Conservation (phyloP, 1,140 invertebrate species). For the Drosophila busckii region DNA sequence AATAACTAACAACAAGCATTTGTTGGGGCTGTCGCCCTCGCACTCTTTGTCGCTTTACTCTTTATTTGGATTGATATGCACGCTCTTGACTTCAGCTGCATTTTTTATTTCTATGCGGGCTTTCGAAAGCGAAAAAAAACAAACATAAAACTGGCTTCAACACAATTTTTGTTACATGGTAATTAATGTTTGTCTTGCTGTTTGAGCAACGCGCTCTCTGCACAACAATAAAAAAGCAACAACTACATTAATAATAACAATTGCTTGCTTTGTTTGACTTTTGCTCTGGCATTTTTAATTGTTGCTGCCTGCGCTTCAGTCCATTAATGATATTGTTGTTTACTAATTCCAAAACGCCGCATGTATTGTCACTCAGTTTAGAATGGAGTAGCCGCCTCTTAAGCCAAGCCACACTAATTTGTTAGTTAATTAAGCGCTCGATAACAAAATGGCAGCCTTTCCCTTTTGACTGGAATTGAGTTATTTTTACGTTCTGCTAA, state of each 20-base stretch:
- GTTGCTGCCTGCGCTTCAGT: slow-evolving; percentile 26
- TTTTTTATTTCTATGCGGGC: slow-evolving; percentile 62
- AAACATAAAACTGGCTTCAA: background rate
- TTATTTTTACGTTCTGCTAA: slow-evolving; percentile 24
- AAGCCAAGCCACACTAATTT: slow-evolving; percentile 25
- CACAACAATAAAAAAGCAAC: slow-evolving; percentile 2
- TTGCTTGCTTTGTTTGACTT: slow-evolving; percentile 58
- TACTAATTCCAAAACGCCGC: slow-evolving; percentile 47
- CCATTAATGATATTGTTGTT: slow-evolving; percentile 23
- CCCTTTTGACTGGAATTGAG: slow-evolving; percentile 20
- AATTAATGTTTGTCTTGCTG: too few species aligned
- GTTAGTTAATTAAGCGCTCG: slow-evolving; percentile 25
- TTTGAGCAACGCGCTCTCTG: slow-evolving; percentile 21
- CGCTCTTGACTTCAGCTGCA: slow-evolving; percentile 52
- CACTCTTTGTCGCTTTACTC: slow-evolving; percentile 8
- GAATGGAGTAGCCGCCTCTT: too few species aligned
- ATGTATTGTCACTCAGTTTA: too few species aligned
- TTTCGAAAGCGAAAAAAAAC: slow-evolving; percentile 35
- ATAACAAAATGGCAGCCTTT: slow-evolving; percentile 39
- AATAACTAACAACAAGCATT: slow-evolving; percentile 39
- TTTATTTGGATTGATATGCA: slow-evolving; percentile 54
- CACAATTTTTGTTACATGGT: slow-evolving; percentile 21
- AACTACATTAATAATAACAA: slow-evolving; percentile 17
- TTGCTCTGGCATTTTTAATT: slow-evolving; percentile 69
- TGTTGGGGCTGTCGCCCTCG: background rate